A percentile compares a stretch with the other conserved stretches of the same genome.
These are phyloP conservation scores for Phengaris alcon DNA, from an alignment of 2,888 invertebrate species.

Conservation along the genomic window DNA sequence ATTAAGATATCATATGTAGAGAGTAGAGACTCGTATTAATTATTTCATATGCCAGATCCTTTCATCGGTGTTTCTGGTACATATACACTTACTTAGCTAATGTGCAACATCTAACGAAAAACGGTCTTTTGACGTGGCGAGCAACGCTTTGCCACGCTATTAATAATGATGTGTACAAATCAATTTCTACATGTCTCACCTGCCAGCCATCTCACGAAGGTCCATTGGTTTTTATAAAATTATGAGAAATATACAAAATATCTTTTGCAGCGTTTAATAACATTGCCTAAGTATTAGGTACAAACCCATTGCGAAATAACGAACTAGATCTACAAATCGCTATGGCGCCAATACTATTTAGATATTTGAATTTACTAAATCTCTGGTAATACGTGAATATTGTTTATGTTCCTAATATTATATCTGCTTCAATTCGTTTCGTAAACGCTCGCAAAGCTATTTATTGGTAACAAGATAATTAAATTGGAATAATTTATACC, in stretches of 20 bases:
- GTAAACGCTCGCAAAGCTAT: constrained; percentile 20
- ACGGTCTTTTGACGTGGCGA: too few relatives aligned
- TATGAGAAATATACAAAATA: not conserved
- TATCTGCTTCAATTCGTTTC: constrained; percentile 9
- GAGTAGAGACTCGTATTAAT: not conserved
- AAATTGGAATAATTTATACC: not conserved
- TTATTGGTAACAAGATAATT: constrained; percentile 26
- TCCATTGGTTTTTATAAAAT: too few relatives aligned
- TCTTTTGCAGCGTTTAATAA: not conserved
- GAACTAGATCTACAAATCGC: constrained; percentile 18
- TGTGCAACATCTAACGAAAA: not conserved
- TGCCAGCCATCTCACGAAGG: too few relatives aligned
- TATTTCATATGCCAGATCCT: not conserved
- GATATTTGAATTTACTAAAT: constrained; percentile 14
- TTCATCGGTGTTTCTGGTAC: not conserved
- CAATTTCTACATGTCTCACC: too few relatives aligned
- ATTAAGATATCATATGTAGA: not conserved
- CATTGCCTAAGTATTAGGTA: not conserved
- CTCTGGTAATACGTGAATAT: constrained; percentile 19
- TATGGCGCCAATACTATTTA: not conserved
- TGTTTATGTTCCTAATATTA: constrained; percentile 26
- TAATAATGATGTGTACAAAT: too few relatives aligned
- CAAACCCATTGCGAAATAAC: constrained; percentile 11
- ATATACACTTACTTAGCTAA: not conserved
- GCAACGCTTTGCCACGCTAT: too few relatives aligned